These are phyloP conservation scores for Brachyopa scutellaris DNA, from an alignment of 2,888 invertebrate genomes.

Conservation along the genomic window DNA sequence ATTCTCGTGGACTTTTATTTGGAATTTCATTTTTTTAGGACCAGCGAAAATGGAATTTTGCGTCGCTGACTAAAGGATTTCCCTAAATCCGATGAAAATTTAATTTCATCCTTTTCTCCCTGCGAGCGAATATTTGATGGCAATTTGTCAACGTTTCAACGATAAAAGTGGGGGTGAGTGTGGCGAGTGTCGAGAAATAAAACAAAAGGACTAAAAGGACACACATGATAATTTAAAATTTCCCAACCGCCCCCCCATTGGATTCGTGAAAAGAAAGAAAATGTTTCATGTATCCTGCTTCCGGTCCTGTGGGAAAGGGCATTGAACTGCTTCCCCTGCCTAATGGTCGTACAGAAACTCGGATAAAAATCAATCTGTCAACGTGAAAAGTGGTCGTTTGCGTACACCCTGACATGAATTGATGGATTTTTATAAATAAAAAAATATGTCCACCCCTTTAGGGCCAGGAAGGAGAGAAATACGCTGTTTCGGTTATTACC, in stretches of 20 bases:
- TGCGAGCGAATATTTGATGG: slow-evolving; percentile 61
- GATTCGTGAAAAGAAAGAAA: slow-evolving; percentile 47
- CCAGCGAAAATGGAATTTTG: slow-evolving; percentile 51
- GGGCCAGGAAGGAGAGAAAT: not conserved
- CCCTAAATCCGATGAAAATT: slow-evolving; percentile 67
- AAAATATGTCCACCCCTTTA: no score
- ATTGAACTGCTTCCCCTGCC: slow-evolving; percentile 39
- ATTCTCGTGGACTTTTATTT: slow-evolving; percentile 26
- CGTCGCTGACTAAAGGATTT: slow-evolving; percentile 34
- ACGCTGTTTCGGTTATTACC: slow-evolving; percentile 35
- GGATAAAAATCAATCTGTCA: slow-evolving; percentile 66
- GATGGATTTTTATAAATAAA: slow-evolving; percentile 54
- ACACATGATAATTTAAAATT: slow-evolving; percentile 14
- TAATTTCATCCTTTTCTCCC: slow-evolving; percentile 42
- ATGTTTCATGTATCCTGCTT: slow-evolving; percentile 18
- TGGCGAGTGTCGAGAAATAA: slow-evolving; percentile 23
- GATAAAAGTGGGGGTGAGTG: no score
- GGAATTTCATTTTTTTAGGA: slow-evolving; percentile 8
- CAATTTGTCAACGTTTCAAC: slow-evolving; percentile 58
- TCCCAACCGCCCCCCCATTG: slow-evolving; percentile 10
- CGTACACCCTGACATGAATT: slow-evolving; percentile 48
- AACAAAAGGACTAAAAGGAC: slow-evolving; percentile 33
- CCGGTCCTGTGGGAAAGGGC: not conserved
- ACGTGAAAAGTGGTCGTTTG: slow-evolving; percentile 18
- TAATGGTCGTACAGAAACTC: slow-evolving; percentile 48